These are phyloP conservation scores for Selene dorsalis DNA, from an alignment of 2,797 vertebrate species.

Conservation along the genomic window DNA sequence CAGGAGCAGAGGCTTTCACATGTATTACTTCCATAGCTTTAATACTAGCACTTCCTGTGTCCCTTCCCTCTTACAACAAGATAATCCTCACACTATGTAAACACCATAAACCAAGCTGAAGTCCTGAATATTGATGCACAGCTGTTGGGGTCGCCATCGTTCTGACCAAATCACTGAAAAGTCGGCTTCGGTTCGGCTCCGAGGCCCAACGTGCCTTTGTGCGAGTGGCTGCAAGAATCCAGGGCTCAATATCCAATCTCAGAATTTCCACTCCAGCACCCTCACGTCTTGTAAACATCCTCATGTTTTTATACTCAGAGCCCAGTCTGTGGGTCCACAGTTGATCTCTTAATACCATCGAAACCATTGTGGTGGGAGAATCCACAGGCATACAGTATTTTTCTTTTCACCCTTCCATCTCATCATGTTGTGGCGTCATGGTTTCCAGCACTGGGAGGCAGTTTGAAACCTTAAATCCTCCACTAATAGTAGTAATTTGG, in stretches of 20 bases:
- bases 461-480: constrained; percentile 58
- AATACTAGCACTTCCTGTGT: not conserved
- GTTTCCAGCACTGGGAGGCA: constrained; percentile 24
- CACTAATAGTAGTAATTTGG: constrained; percentile 71
- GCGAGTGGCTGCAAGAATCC: constrained; percentile 11
- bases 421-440: constrained; percentile 18
- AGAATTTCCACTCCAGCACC: constrained; percentile 48
- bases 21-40: not conserved
- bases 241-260: constrained; percentile 58
- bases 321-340: constrained; percentile 38
- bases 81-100: constrained; percentile 25
- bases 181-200: not conserved
- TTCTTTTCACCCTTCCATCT: not conserved
- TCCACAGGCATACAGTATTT: constrained; percentile 7
- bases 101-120: constrained; percentile 4
- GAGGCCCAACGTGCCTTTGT: not conserved
- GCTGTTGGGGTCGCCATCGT: not conserved
- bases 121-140: constrained; percentile 47
- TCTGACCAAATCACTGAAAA: constrained; percentile 1
- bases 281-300: constrained; percentile 56
- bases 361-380: constrained; percentile 33
- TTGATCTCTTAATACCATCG: constrained; percentile 58
- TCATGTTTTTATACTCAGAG: constrained; percentile 46
- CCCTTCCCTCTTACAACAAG: constrained; percentile 11
- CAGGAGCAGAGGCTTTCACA: not conserved